phyloP scores from a whole-genome alignment of 2,797 vertebrate genomes.

The Gymnoscopelus microlampas region DNA sequence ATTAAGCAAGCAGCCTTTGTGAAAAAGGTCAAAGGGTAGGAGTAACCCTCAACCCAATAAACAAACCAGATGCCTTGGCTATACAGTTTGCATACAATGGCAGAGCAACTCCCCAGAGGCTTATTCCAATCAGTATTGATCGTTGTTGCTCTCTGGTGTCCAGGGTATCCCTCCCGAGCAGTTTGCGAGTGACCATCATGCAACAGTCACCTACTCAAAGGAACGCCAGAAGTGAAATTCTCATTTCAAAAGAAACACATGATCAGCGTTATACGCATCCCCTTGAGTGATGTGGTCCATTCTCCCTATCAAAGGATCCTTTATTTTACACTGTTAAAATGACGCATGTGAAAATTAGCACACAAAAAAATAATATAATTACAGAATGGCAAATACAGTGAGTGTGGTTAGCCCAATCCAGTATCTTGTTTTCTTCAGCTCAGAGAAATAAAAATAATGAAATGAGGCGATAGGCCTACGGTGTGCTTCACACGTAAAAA shows the following conservation, averaged over 20 bases:
- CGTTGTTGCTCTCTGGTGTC: conserved; percentile 33
- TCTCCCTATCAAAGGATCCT: conserved; percentile 1
- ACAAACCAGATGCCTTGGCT: conserved; percentile 14
- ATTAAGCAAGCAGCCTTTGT: conserved; percentile 20
- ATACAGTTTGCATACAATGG: conserved; percentile 10
- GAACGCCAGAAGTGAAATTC: conserved; percentile 3
- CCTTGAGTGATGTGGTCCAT: neutral
- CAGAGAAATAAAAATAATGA: conserved; percentile 7
- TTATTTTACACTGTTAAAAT: conserved; percentile 1
- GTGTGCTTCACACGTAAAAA: neutral
- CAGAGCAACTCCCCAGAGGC: conserved; percentile 20
- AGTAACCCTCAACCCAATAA: conserved; percentile 63
- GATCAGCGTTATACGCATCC: neutral
- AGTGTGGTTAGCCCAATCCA: neutral
- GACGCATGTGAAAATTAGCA: no score
- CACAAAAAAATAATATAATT: no score
- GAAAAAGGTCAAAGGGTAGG: conserved; percentile 61
- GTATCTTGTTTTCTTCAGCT: conserved; percentile 5
- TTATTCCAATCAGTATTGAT: conserved; percentile 39
- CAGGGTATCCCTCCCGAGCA: conserved; percentile 9
- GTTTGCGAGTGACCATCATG: conserved; percentile 1
- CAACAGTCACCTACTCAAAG: neutral
- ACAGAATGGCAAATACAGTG: neutral
- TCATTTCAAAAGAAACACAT: neutral
- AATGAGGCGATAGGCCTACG: neutral